phyloP scores from a whole-genome alignment of 2,797 vertebrate genomes.

The Ptychadena robeensis region DNA sequence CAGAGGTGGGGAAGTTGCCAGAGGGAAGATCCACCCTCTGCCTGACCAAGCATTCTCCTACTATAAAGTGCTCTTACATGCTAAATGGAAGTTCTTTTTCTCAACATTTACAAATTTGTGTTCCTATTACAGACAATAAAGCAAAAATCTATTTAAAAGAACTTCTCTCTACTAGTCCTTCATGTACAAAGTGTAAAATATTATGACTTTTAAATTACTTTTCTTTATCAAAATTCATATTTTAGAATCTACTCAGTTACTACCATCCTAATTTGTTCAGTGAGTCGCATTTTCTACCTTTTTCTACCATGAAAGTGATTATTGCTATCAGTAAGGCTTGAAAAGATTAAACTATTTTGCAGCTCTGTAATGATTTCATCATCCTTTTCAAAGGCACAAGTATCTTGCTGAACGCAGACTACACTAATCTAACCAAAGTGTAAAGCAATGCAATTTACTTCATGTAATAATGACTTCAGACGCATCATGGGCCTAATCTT shows the following conservation, averaged over 20 bases:
- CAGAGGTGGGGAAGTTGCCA: too few species aligned
- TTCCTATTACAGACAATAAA: too few species aligned
- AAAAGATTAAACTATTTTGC: conserved; percentile 35
- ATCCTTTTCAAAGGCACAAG: conserved; percentile 1
- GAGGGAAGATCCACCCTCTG: too few species aligned
- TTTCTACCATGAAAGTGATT: conserved; percentile 11
- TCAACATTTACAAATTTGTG: too few species aligned
- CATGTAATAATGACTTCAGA: conserved; percentile 12
- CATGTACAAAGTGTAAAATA: too few species aligned
- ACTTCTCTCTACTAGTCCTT: too few species aligned
- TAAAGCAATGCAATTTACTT: conserved; percentile 8
- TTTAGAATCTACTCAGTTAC: not conserved
- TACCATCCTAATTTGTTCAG: not conserved
- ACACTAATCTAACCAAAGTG: not conserved
- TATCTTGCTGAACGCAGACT: not conserved
- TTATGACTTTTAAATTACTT: too few species aligned
- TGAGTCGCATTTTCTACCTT: not conserved
- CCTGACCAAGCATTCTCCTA: too few species aligned
- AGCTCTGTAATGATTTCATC: conserved; percentile 25
- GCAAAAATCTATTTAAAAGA: too few species aligned
- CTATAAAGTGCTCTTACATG: too few species aligned
- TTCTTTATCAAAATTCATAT: not conserved
- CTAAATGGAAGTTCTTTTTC: too few species aligned
- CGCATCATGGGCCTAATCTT: not conserved
- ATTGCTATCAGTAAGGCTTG: conserved; percentile 6